A percentile compares a stretch with the other conserved stretches of the same genome.
Evolutionary conservation across 2,888 invertebrate species (phyloP).

Genomic region (Cosmia pyralina): DNA sequence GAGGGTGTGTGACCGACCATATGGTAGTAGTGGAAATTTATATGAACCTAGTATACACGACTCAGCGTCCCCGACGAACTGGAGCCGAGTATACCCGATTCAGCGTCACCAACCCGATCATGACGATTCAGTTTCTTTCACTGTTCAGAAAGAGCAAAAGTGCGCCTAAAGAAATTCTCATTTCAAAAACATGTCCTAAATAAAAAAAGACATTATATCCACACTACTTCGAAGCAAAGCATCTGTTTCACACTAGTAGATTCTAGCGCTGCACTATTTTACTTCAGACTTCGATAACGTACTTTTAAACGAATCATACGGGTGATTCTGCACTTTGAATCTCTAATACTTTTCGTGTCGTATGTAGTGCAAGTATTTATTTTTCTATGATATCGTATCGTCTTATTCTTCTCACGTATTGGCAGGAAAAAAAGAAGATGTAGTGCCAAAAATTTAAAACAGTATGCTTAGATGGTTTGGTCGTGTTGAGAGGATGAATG

Average conservation of each 20-base stretch:
- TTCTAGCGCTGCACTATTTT: constrained; percentile 51
- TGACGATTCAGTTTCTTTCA: too few species aligned
- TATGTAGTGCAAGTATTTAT: constrained; percentile 9
- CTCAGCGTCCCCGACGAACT: too few species aligned
- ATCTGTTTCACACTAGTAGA: constrained; percentile 54
- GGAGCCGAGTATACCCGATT: too few species aligned
- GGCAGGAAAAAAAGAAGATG: neutral
- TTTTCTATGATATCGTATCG: neutral
- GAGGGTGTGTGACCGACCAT: too few species aligned
- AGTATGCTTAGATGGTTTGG: neutral
- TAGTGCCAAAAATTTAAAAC: neutral
- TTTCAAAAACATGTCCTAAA: constrained; percentile 3
- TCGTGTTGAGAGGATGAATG: neutral
- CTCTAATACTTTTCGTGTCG: constrained; percentile 20
- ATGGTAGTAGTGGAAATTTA: too few species aligned
- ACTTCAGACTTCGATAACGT: constrained; percentile 50
- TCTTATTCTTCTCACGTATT: neutral
- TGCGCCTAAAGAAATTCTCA: too few species aligned
- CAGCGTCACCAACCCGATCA: too few species aligned
- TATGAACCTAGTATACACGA: too few species aligned
- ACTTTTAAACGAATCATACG: constrained; percentile 58
- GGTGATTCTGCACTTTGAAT: constrained; percentile 47
- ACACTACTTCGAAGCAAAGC: constrained; percentile 46
- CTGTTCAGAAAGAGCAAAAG: too few species aligned
- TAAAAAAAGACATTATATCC: neutral